phyloP scores from a whole-genome alignment of 1,140 invertebrate genomes.

The Sitobion miscanthi region DNA sequence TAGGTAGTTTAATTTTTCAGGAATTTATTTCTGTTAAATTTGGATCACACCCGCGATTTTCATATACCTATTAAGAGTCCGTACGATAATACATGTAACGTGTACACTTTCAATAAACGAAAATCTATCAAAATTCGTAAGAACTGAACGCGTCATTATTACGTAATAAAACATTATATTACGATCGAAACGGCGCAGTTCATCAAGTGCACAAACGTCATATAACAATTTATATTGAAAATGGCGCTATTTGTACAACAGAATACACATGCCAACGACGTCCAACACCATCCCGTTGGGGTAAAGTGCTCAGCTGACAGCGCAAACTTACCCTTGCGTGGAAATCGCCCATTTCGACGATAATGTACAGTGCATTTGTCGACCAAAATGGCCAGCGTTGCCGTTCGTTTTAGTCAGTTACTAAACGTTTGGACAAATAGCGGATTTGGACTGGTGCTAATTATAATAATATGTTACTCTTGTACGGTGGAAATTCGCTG shows the following conservation, averaged over 20 bases:
- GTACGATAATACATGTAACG: neutral
- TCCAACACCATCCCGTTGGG: neutral
- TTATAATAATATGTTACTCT: neutral
- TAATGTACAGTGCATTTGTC: slow-evolving; percentile 20
- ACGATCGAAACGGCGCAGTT: neutral
- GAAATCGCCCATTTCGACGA: slow-evolving; percentile 16
- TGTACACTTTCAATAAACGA: neutral
- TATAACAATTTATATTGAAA: slow-evolving; percentile 35
- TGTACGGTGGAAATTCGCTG: neutral
- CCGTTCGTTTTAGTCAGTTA: neutral
- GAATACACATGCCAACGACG: neutral
- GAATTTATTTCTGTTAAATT: neutral
- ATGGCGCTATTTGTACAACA: slow-evolving; percentile 22
- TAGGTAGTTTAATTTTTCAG: neutral
- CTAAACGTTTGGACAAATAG: slow-evolving; percentile 8
- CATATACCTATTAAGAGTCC: neutral
- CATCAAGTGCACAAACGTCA: neutral
- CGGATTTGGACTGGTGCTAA: neutral
- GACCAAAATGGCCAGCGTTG: neutral
- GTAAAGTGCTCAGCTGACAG: neutral
- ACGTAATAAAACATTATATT: slow-evolving; percentile 9
- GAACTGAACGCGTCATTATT: neutral
- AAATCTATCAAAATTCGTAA: neutral
- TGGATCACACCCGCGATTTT: neutral
- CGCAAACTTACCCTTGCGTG: neutral